Conservation (phyloP, 2,797 vertebrate genomes). For the Crenuchus spilurus region DNA sequence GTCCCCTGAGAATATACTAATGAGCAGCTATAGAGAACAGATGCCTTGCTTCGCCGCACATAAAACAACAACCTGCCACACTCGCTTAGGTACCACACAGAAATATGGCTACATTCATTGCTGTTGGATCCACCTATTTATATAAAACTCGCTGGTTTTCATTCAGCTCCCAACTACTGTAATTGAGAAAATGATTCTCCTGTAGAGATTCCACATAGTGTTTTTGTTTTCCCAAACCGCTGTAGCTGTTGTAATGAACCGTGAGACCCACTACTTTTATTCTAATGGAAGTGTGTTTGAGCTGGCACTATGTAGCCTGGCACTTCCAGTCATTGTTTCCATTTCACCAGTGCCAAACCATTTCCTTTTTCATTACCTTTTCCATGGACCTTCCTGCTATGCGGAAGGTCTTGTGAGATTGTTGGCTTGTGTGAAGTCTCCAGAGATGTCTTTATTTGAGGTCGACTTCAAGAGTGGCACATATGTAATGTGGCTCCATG, state of each 20-base stretch:
- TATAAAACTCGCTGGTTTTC: background rate
- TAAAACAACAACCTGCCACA: conserved; percentile 75
- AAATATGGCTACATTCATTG: conserved; percentile 52
- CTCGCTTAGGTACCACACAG: conserved; percentile 67
- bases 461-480: conserved; percentile 44
- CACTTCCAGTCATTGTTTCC: conserved; percentile 20
- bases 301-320: conserved; percentile 23
- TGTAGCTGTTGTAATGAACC: conserved; percentile 22
- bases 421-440: conserved; percentile 31
- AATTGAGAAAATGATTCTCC: background rate
- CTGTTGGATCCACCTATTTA: conserved; percentile 7
- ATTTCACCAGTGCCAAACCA: conserved; percentile 42
- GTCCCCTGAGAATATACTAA: conserved; percentile 72
- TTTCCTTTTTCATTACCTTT: conserved; percentile 48
- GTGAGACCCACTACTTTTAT: background rate
- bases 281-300: background rate
- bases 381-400: conserved; percentile 25
- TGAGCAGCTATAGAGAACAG: conserved; percentile 75
- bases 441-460: conserved; percentile 43
- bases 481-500: conserved; percentile 47
- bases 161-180: background rate
- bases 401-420: conserved; percentile 28
- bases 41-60: conserved; percentile 65
- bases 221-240: background rate
- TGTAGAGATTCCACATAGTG: background rate